Percentiles rank a stretch among this genome's conserved stretches.
phyloP scores from a whole-genome alignment of 2,113 vertebrate species.

The Dasypus novemcinctus region DNA sequence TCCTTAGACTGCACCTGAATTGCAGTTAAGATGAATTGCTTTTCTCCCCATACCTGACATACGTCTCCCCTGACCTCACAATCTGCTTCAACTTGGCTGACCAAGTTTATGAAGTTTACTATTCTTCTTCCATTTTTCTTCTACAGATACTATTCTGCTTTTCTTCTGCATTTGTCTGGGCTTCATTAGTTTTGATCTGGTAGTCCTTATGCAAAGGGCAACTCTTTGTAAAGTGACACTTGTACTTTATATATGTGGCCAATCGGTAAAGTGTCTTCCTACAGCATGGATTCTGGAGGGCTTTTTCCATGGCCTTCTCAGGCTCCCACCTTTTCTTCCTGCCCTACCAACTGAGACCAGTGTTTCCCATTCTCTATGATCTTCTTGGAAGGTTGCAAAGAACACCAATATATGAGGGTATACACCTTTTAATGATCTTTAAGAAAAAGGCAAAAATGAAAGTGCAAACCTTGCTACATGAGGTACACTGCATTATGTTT shows the following conservation, averaged over 20 bases:
- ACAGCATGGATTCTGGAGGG: not conserved
- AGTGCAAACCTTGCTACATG: not conserved
- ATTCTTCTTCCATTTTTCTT: constrained; percentile 60
- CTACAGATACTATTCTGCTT: not conserved
- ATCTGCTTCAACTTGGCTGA: constrained; percentile 55
- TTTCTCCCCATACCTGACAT: constrained; percentile 47
- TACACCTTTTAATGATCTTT: not conserved
- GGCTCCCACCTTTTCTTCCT: not conserved
- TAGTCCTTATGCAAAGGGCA: constrained; percentile 39
- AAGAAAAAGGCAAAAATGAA: constrained; percentile 34
- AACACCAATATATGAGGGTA: not conserved
- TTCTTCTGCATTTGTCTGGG: not conserved
- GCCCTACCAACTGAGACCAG: not conserved
- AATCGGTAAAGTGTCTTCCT: not conserved
- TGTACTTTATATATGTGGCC: not conserved
- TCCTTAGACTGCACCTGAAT: constrained; percentile 51
- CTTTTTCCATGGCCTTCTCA: not conserved
- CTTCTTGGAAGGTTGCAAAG: constrained; percentile 18
- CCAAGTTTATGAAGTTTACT: constrained; percentile 23
- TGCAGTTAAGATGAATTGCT: constrained; percentile 58
- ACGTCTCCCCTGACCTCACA: constrained; percentile 30
- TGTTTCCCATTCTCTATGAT: not conserved
- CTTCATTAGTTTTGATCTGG: constrained; percentile 18
- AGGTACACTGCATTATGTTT: not conserved
- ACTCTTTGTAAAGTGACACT: constrained; percentile 2